Evolutionary conservation across 92 coral and sea anemone species (phyloP).

Genomic region (Porites lobata): DNA sequence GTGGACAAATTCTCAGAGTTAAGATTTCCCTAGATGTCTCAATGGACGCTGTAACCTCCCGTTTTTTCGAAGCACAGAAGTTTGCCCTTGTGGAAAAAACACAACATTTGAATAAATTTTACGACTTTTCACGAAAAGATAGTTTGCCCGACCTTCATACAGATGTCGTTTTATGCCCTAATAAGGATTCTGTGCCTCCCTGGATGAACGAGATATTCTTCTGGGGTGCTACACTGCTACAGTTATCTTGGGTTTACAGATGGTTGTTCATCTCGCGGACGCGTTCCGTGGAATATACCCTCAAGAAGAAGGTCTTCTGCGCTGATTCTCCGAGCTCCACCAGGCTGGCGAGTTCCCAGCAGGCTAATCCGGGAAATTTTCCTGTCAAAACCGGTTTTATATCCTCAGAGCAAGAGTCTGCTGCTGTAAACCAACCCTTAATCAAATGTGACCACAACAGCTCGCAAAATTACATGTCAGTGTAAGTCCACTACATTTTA

Average conservation of each 20-base stretch:
- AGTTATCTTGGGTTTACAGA: conserved; percentile 72
- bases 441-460: conserved; percentile 20
- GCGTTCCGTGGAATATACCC: conserved; percentile 24
- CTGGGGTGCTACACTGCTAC: conserved; percentile 64
- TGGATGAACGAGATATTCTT: conserved; percentile 68
- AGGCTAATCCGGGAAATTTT: background rate
- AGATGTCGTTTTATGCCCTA: conserved; percentile 52
- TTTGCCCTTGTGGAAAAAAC: conserved; percentile 40
- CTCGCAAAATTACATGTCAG: conserved; percentile 39
- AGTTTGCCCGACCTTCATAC: conserved; percentile 39
- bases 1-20: conserved; percentile 26
- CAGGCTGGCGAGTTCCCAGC: conserved; percentile 40
- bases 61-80: conserved; percentile 42
- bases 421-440: background rate
- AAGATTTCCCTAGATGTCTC: conserved; percentile 42
- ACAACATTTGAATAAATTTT: conserved; percentile 23
- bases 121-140: conserved; percentile 44
- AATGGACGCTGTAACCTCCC: conserved; percentile 41
- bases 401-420: background rate
- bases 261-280: conserved; percentile 39
- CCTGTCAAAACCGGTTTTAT: conserved; percentile 13
- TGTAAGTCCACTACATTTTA: background rate
- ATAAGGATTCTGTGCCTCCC: conserved; percentile 39
- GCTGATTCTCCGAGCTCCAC: background rate
- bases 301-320: conserved; percentile 53